These are phyloP conservation scores for Diachasma alloeum DNA, from an alignment of 1,140 invertebrate species.

Conservation along the genomic window DNA sequence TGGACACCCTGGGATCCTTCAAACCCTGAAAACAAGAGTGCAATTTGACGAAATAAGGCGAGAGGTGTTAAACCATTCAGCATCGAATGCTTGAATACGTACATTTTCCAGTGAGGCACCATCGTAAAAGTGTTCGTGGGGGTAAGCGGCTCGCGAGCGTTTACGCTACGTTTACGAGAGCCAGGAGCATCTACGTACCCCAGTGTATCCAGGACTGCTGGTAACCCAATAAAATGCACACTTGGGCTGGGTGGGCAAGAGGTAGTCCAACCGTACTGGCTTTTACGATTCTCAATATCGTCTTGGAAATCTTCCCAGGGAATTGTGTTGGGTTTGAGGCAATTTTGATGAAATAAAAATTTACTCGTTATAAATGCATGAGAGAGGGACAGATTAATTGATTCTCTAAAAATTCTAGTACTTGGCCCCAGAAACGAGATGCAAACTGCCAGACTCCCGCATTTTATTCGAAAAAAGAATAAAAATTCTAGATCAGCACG, in stretches of 20 bases:
- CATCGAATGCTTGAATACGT: background rate
- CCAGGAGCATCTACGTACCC: background rate
- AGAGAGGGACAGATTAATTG: background rate
- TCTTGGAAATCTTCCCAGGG: background rate
- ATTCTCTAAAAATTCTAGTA: too few species aligned
- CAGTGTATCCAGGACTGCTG: constrained; percentile 9
- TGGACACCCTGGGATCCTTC: background rate
- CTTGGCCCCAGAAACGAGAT: too few species aligned
- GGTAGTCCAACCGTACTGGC: background rate
- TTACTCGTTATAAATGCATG: background rate
- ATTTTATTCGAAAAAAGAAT: too few species aligned
- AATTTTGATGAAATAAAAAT: background rate
- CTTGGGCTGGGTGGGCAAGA: background rate
- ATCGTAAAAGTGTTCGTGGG: background rate
- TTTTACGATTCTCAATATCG: background rate
- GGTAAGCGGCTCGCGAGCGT: background rate
- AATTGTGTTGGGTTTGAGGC: background rate
- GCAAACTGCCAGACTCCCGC: too few species aligned
- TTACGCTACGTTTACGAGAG: constrained; percentile 14
- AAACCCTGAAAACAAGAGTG: background rate
- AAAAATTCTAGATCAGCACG: too few species aligned
- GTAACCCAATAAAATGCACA: constrained; percentile 13
- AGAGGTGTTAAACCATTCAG: background rate
- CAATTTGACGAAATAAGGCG: background rate
- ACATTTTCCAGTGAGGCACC: background rate